phyloP scores from a whole-genome alignment of 1,140 invertebrate genomes.

The Heliconius melpomene region DNA sequence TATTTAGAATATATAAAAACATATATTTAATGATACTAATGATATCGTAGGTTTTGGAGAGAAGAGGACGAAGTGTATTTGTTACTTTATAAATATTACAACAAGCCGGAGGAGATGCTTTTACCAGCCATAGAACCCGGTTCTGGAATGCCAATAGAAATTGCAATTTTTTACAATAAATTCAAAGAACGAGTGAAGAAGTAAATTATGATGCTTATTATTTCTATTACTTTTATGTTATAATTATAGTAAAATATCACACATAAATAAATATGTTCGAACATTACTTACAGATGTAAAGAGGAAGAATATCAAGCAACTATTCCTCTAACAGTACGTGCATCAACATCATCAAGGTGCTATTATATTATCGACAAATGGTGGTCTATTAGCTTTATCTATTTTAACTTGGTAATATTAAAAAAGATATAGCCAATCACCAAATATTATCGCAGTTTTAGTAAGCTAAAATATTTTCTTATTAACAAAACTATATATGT shows the following conservation, averaged over 20 bases:
- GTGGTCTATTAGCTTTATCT: no score
- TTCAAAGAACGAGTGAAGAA: conserved; percentile 60
- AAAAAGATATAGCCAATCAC: no score
- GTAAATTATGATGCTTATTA: conserved; percentile 39
- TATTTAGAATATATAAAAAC: conserved; percentile 15
- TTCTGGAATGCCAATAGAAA: conserved; percentile 53
- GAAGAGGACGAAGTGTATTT: conserved; percentile 71
- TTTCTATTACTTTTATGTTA: neutral
- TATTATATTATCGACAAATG: neutral
- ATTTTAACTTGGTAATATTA: no score
- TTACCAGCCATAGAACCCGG: conserved; percentile 64
- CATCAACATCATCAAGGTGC: conserved; percentile 45
- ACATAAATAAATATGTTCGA: neutral
- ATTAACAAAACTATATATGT: no score
- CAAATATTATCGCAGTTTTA: no score
- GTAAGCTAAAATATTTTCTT: no score
- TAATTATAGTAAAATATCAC: neutral
- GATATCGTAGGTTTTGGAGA: conserved; percentile 63
- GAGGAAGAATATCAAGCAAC: conserved; percentile 55
- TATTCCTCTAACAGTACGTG: conserved; percentile 41
- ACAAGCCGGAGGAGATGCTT: conserved; percentile 70
- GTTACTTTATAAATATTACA: conserved; percentile 68
- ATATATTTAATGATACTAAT: neutral
- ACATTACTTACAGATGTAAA: conserved; percentile 45
- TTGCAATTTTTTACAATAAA: conserved; percentile 56